Base-by-base conservation (phyloP, 2,113 vertebrate genomes). In the Dasyprocta punctata region DNA sequence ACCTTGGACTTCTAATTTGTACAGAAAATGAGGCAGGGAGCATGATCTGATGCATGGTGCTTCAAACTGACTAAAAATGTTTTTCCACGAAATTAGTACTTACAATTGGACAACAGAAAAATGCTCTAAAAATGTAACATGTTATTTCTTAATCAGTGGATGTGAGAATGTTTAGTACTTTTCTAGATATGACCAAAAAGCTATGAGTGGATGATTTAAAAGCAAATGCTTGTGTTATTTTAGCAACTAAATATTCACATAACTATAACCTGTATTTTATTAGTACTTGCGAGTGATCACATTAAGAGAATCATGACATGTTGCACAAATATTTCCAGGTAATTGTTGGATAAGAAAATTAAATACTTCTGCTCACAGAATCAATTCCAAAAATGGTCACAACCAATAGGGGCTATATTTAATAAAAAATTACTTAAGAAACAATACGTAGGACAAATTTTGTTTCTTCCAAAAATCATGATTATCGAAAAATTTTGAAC, bases 211-310 rank as follows among this genome's bases (percentile, higher is more conserved):
- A 77, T 67, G 28, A 30, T 41, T 92, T 90, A 88, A 77, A 89
- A 91, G 17, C 8, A 86, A 90, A 56, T 30, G 78, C 44, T 13
- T 97, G n/a, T 89, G 22, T 41, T 75, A 88, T 83, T 96, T 89
- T 81, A 85, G 77, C 30, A 85, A 93, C 41, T 54, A 96, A 95
- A 87, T 71, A 81, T 92, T 84, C n/a, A 75, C 38, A 71, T 58
- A 90, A 80, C 61, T 49, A 56, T 2, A 77, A 7, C 71, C 9
- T 12, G 5, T 77, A 81, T 71, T 83, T 94, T 49, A 87, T n/a
- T 92, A 65, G 12, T 58, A 90, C 38, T 89, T 81, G 36, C 73
- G 41, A 88, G 28, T 58, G 71, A 89, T 92, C 10, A 47, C 44
- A 81, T 88, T 89, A 77, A 89, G 93, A 86, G 81, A 71, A 93